phyloP scores from a whole-genome alignment of 2,888 invertebrate species.

The Aporophyla lueneburgensis region DNA sequence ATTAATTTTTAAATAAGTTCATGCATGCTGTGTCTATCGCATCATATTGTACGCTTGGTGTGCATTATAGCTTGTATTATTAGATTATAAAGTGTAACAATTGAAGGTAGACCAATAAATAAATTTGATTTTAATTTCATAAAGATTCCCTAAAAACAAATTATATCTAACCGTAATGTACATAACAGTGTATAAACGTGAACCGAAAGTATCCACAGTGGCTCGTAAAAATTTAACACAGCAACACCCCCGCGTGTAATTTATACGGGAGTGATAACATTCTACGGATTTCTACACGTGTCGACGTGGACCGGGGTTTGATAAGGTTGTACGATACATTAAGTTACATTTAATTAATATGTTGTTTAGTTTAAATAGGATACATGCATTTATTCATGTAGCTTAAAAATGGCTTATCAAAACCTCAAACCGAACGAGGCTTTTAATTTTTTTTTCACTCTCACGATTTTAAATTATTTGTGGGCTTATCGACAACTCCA shows the following conservation, averaged over 20 bases:
- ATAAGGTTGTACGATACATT: constrained; percentile 35
- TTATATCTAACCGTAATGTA: constrained; percentile 39
- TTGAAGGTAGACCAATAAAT: no score
- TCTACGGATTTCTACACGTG: constrained; percentile 47
- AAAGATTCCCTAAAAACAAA: constrained; percentile 37
- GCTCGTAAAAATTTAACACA: constrained; percentile 61
- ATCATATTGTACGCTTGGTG: no score
- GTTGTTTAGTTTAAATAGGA: constrained; percentile 4
- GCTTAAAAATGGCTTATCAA: no score
- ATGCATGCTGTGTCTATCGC: no score
- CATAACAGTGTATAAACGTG: constrained; percentile 33
- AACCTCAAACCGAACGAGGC: rapidly evolving
- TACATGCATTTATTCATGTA: no score
- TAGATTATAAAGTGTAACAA: no score
- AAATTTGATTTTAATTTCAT: constrained; percentile 26
- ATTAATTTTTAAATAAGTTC: no score
- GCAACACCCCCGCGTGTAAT: constrained; percentile 55
- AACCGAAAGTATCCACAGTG: constrained; percentile 61
- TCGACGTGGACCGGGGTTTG: constrained; percentile 8
- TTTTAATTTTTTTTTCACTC: no score
- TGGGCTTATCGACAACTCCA: no score
- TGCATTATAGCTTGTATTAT: no score
- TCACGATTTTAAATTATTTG: no score
- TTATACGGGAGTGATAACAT: constrained; percentile 59
- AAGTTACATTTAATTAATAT: constrained; percentile 14